Percentiles rank a stretch among this genome's conserved stretches.
Conservation (phyloP, 2,113 vertebrate genomes). For the Odontophorus gujanensis region DNA sequence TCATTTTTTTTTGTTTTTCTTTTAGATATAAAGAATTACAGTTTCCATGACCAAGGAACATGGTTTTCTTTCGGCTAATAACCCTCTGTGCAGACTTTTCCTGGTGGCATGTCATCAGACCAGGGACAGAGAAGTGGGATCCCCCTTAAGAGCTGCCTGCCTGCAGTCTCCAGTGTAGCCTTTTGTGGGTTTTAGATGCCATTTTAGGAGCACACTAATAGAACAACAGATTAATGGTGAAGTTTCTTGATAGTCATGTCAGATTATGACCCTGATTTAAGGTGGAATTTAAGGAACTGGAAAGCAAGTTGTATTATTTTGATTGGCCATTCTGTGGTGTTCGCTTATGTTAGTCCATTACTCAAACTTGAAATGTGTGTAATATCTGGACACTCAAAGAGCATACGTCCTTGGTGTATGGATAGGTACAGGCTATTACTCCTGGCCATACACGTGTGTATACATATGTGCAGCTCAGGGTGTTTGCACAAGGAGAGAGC, state of each 20-base stretch:
- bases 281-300: background rate
- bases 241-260: background rate
- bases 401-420: background rate
- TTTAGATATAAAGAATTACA: background rate
- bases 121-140: background rate
- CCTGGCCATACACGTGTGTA: fast-evolving
- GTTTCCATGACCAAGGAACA: background rate
- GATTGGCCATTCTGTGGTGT: background rate
- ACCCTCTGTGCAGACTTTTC: background rate
- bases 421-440: background rate
- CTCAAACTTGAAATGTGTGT: background rate
- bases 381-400: background rate
- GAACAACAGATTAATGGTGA: background rate
- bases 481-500: background rate
- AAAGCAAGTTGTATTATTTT: background rate
- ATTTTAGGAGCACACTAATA: background rate
- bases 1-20: background rate
- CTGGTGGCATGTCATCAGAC: background rate
- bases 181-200: background rate
- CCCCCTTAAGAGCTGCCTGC: background rate
- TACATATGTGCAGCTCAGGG: fast-evolving
- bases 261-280: background rate
- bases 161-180: background rate
- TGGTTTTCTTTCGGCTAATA: background rate
- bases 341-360: background rate